Evolutionary conservation across 1,140 invertebrate genomes (phyloP), one percentile per base, ranked within the genome.

Genomic region (Cherax quadricarinatus): DNA sequence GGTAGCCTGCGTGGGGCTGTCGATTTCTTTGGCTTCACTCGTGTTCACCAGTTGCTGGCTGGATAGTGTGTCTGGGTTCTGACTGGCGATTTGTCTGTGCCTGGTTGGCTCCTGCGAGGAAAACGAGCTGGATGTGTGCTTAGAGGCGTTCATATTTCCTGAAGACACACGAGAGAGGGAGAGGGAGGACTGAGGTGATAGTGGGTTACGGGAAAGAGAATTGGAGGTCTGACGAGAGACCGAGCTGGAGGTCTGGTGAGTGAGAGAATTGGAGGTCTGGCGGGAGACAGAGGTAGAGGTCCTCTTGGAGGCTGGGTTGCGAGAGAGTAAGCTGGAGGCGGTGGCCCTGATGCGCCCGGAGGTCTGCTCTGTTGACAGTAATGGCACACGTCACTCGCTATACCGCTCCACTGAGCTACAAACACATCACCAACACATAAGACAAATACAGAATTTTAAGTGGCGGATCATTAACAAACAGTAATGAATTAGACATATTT

Each of bases 251-350:
- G 30, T 41, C 30, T 41, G 30, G 30, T 16, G 24, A n/a, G 86
- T n/a, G 53, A 79, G 21, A 2, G 86, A 88, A 48, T 24, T 62
- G 6, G 73, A 62, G 24, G 78, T 57, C 86, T 80, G 73, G 53
- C 75, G 73, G 75, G 86, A 88, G 53, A 81, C 7, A n/a, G 78
- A 81, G 53, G 12, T 57, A 53, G 86, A 88, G 75, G 86, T 81
- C 53, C 14, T 30, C 4, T 53, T 49, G 14, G 82, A 60, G 53
- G 24, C 24, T 5, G 4, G 4, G 75, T 30, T 18, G 51, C 73
- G 86, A 6, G 78, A n/a, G 75, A 79, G 49, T 75, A 60, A 41
- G 75, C 51, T 60, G 18, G 86, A 88, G 30, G 86, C n/a, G 6
- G 86, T 30, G 14, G 60, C 30, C 24, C 53, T 21, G 78, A 41